Evolutionary conservation across 2,888 invertebrate species (phyloP).

Genomic region (Lamproptera curius): DNA sequence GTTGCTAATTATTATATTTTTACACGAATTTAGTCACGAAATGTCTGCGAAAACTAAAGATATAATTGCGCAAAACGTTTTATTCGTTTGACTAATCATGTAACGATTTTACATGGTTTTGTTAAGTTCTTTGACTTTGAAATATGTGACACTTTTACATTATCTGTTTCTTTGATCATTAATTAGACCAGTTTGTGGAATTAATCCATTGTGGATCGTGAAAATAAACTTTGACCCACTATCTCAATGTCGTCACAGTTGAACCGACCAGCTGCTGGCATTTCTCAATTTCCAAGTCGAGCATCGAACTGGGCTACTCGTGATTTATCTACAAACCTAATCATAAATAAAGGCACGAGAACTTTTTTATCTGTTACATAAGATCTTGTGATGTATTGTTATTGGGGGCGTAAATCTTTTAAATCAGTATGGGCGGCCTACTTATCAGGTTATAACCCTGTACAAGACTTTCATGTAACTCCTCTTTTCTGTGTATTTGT

Average conservation of each 20-base stretch:
- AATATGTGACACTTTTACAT: neutral
- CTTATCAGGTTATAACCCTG: too few species aligned
- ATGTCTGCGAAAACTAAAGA: neutral
- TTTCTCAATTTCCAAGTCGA: conserved; percentile 3
- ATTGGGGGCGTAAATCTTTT: conserved; percentile 5
- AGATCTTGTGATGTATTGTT: conserved; percentile 4
- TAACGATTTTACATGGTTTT: neutral
- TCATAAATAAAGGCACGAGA: conserved; percentile 6
- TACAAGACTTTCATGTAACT: too few species aligned
- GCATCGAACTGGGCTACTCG: conserved; percentile 1
- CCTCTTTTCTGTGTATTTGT: too few species aligned
- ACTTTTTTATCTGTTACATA: conserved; percentile 5
- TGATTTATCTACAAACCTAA: conserved; percentile 8
- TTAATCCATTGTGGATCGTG: neutral
- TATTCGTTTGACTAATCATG: neutral
- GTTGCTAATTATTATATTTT: neutral
- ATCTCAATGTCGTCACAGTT: conserved; percentile 1
- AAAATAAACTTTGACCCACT: conserved; percentile 6
- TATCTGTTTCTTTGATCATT: neutral
- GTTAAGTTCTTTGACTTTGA: neutral
- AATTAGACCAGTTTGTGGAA: neutral
- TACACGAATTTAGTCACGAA: neutral
- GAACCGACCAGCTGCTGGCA: conserved; percentile 4
- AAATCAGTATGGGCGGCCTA: too few species aligned
- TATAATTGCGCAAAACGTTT: neutral